These are phyloP conservation scores for Mongoloraphidia duomilia DNA, from an alignment of 2,888 invertebrate genomes.

Conservation along the genomic window DNA sequence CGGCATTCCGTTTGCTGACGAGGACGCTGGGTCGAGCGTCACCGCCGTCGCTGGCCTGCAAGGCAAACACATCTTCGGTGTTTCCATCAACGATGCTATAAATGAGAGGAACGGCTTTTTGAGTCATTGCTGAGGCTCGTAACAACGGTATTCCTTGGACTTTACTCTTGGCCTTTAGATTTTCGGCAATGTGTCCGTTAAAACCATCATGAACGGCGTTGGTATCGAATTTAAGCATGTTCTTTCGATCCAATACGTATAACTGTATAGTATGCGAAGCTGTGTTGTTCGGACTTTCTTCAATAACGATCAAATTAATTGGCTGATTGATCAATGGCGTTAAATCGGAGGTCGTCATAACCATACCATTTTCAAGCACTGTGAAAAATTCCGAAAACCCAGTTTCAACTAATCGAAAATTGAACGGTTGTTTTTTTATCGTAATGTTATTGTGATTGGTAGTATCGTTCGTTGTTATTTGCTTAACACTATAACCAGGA, in stretches of 20 bases:
- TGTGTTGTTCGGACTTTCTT: conserved; percentile 66
- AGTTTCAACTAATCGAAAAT: conserved; percentile 57
- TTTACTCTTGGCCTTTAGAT: conserved; percentile 54
- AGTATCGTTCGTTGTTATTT: conserved; percentile 46
- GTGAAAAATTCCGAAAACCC: conserved; percentile 77
- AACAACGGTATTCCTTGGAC: conserved; percentile 59
- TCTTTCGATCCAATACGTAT: conserved; percentile 67
- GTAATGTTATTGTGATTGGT: conserved; percentile 23
- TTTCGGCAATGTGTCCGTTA: conserved; percentile 63
- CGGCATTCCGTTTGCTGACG: conserved; percentile 36
- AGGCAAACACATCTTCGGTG: conserved; percentile 55
- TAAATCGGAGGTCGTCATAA: conserved; percentile 82
- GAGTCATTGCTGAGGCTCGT: conserved; percentile 49
- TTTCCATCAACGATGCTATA: conserved; percentile 71
- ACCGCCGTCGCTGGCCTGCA: conserved; percentile 43
- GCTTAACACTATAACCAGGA: conserved; percentile 76
- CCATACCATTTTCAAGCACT: conserved; percentile 70
- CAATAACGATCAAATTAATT: conserved; percentile 65
- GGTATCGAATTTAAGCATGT: conserved; percentile 64
- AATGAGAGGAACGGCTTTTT: conserved; percentile 47
- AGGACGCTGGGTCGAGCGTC: conserved; percentile 34
- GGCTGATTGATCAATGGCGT: conserved; percentile 67
- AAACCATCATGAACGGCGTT: conserved; percentile 42
- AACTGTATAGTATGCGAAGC: conserved; percentile 67
- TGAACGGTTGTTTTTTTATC: conserved; percentile 25